A percentile compares a stretch with the other conserved stretches of the same genome.
These are phyloP conservation scores for Colletes gigas DNA, from an alignment of 1,140 invertebrate species.

Conservation along the genomic window DNA sequence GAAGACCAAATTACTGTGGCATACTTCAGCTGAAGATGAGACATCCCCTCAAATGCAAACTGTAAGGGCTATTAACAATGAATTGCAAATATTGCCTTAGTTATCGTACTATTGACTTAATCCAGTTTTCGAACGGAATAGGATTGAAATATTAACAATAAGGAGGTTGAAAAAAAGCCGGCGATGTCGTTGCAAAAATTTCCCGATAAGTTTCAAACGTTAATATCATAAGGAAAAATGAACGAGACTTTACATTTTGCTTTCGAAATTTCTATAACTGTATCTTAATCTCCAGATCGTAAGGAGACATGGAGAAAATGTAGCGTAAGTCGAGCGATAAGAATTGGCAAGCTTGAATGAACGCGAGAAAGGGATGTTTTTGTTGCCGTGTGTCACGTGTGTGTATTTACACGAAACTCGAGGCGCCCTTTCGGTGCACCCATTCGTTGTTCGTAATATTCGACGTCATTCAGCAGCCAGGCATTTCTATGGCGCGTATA, in stretches of 20 bases:
- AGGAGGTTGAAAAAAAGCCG: neutral
- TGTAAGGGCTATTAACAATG: neutral
- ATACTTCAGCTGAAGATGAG: neutral
- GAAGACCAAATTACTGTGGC: neutral
- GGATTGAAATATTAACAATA: too few species aligned
- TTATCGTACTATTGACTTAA: neutral
- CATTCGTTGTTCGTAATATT: slow-evolving; percentile 18
- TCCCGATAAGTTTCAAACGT: too few species aligned
- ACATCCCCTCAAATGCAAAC: neutral
- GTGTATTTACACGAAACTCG: neutral
- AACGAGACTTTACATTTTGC: too few species aligned
- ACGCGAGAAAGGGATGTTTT: neutral
- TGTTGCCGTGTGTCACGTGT: neutral
- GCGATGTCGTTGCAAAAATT: too few species aligned
- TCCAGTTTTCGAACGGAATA: neutral
- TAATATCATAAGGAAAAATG: too few species aligned
- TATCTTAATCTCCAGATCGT: neutral
- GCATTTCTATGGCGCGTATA: slow-evolving; percentile 15
- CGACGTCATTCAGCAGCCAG: slow-evolving; percentile 6
- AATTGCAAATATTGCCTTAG: neutral
- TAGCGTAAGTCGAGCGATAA: neutral
- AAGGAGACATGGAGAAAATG: neutral
- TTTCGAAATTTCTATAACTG: too few species aligned
- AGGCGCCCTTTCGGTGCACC: neutral
- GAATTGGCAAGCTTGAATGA: neutral